Base-by-base conservation (phyloP, 2,797 vertebrate species). In the Morelia viridis region DNA sequence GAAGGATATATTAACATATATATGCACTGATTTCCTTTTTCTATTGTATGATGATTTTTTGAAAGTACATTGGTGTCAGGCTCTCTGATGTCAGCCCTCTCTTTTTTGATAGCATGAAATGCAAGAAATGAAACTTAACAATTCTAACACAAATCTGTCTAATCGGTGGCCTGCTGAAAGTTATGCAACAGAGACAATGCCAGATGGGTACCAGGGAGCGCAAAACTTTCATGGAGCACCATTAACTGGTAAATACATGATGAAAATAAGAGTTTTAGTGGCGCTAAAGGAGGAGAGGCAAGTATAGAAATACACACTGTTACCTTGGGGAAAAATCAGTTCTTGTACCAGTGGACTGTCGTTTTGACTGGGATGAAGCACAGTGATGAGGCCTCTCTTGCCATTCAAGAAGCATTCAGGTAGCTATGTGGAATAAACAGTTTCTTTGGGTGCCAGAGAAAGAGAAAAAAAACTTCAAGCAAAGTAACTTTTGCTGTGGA, bases 171-270 rank as follows among this genome's bases (percentile, higher is more conserved):
- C 98, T 94, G 89, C 97, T 62, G 99, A 99, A 65, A 97, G 96
- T 94, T 99, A 98, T 22, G 96, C 97, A 93, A 96, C 98, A 19
- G 99, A 99, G 35, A 93, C 98, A 12, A 96, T 98, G 64, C 97
- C 98, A 94, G 99, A 99, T 64, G 89, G 98, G 7, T 99, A 98
- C 95, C 98, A 98, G 92, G 98, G 98, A 15, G 96, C 98, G 28
- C 99, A 99, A 91, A 97, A 97, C 90, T 99, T 98, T 95, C 99
- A 99, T 46, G 99, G 98, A 50, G 98, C 98, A 85, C 99, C 99
- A 0, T 95, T 99, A 95, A 99, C 99, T 95, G 99, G 99, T 99
- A 91, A 93, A 56, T 65, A 87, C 1, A 71, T 91, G 4, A 7
- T 88, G 62, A 89, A 80, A 61, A 56, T 89, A 2, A 64, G n/a